These are phyloP conservation scores for Pygoscelis adeliae DNA, from an alignment of 2,113 vertebrate species.

Conservation along the genomic window DNA sequence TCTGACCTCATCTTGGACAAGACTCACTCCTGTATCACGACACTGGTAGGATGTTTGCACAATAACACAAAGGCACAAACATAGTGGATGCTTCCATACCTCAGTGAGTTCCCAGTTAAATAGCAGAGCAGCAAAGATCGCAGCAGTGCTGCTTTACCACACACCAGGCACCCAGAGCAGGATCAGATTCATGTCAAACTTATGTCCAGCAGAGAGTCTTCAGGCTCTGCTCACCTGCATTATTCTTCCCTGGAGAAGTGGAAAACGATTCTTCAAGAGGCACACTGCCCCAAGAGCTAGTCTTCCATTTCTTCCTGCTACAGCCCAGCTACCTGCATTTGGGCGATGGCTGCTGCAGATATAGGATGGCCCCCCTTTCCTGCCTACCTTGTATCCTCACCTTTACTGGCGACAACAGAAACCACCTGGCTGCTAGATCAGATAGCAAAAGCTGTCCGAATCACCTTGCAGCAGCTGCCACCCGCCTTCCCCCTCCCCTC, in stretches of 20 bases:
- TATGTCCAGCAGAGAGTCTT: neutral
- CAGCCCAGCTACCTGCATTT: neutral
- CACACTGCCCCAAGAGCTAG: neutral
- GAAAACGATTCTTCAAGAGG: neutral
- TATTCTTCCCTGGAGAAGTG: neutral
- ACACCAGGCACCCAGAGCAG: neutral
- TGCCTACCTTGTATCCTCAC: neutral
- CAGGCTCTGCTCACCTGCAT: neutral
- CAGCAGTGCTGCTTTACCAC: neutral
- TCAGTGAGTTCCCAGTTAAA: neutral
- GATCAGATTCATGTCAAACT: neutral
- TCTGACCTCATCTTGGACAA: neutral
- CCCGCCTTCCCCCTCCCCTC: neutral
- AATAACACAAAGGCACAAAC: neutral
- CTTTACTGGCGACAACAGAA: neutral
- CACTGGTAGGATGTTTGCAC: neutral
- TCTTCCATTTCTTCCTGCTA: neutral
- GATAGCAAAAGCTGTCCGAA: neutral
- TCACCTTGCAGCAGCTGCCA: neutral
- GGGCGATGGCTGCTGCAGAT: neutral
- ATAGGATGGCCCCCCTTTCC: neutral
- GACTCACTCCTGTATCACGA: neutral
- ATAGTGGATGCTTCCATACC: rapidly evolving
- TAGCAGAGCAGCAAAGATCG: neutral
- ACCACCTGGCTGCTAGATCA: conserved; percentile 14